Evolutionary conservation across 1,140 invertebrate genomes (phyloP).

Genomic region (Pseudomyrmex cubaensis): DNA sequence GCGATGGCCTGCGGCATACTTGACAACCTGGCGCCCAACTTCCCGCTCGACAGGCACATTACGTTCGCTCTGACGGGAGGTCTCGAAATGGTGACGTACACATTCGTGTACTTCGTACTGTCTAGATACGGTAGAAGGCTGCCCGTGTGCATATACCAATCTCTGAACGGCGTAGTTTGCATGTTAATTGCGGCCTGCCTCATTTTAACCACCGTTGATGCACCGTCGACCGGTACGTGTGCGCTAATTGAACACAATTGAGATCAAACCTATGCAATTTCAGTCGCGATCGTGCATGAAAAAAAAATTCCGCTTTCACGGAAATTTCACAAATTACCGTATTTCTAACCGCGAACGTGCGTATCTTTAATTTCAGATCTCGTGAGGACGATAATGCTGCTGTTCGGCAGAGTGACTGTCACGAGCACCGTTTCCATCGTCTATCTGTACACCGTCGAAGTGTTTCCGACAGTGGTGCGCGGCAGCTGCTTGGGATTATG

Average conservation of each 20-base stretch:
- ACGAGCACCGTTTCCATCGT: constrained; percentile 74
- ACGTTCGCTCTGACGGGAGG: constrained; percentile 78
- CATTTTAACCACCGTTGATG: constrained; percentile 26
- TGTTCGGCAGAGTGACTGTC: constrained; percentile 76
- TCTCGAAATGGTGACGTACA: constrained; percentile 77
- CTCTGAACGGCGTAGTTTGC: constrained; percentile 75
- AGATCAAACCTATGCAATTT: no score
- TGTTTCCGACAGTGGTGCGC: constrained; percentile 82
- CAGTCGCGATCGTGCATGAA: not conserved
- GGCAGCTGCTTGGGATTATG: constrained; percentile 80
- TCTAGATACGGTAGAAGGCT: constrained; percentile 74
- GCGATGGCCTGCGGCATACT: constrained; percentile 76
- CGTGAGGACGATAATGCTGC: constrained; percentile 70
- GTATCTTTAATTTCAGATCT: constrained; percentile 66
- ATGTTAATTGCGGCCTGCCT: constrained; percentile 73
- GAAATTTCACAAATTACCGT: not conserved
- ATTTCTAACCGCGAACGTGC: not conserved
- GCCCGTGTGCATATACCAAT: constrained; percentile 72
- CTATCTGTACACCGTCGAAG: constrained; percentile 79
- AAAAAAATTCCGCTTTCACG: not conserved
- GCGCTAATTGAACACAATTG: no score
- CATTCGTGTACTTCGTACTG: constrained; percentile 78
- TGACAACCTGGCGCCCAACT: constrained; percentile 70
- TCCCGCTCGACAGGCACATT: constrained; percentile 78
- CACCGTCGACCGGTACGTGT: constrained; percentile 39